Base-by-base conservation (phyloP, 2,797 vertebrate genomes). In the Neosalanx taihuensis region DNA sequence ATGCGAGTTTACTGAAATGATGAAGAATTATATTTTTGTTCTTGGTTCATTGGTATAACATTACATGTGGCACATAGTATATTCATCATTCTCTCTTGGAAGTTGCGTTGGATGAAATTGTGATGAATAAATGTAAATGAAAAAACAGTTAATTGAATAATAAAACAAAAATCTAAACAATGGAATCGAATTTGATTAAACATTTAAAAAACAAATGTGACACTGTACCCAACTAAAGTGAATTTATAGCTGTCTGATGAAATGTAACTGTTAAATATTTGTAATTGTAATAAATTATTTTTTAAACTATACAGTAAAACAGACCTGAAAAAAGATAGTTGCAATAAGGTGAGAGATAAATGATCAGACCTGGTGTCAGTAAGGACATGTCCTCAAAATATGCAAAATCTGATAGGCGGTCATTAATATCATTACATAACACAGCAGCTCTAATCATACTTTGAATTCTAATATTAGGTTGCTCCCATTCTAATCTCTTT, bases 381-480 rank as follows among this genome's bases (percentile, higher is more conserved):
- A 41, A 30, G 29, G 30, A 7, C 49, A 65, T 58, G 49, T 31
- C 69, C 46, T 51, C 17, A 58, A 12, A 23, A 12, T 13, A 53
- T 71, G 20, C 37, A 64, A 56, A 75, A 69, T 31, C 26, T 65
- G 66, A 73, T 67, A 12, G 59, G 58, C 63, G 65, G 33, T 80
- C 72, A 68, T 74, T 80, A 74, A 75, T 60, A 76, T 78, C 12
- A 29, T 89, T 87, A 79, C 83, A 81, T 89, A 90, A 90, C 75
- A 6, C 10, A 70, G 56, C 62, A 78, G 63, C 70, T 86, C 79
- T 90, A 85, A 89, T 89, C 84, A 79, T 81, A 73, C 83, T 84
- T 87, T 89, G 89, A 90, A 84, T 89, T 81, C 84, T 88, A 86
- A 90, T 90, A 87, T 89, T 81, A 89, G 81, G 74, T 77, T 82